These are phyloP conservation scores for Cyclina sinensis DNA, from an alignment of 1,140 invertebrate genomes.

Conservation along the genomic window DNA sequence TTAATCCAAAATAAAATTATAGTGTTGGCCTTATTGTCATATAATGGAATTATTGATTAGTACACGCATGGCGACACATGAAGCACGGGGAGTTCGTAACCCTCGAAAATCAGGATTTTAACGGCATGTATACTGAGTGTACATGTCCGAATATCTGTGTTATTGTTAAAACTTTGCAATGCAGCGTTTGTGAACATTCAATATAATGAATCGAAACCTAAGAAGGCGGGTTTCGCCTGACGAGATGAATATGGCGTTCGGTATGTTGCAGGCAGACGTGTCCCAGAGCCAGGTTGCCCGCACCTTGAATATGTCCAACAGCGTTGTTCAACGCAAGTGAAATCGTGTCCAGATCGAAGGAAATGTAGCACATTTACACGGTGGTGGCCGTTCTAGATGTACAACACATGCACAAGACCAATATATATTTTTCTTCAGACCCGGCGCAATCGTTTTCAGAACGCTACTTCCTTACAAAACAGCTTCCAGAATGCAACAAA, in stretches of 20 bases:
- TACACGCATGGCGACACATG: neutral
- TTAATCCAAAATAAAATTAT: too few relatives aligned
- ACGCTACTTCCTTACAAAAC: too few relatives aligned
- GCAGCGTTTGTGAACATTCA: constrained; percentile 20
- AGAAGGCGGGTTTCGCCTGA: neutral
- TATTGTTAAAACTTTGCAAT: constrained; percentile 11
- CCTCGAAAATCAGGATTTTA: too few relatives aligned
- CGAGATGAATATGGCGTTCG: neutral
- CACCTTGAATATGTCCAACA: neutral
- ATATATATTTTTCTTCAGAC: neutral
- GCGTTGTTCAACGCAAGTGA: neutral
- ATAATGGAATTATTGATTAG: too few relatives aligned
- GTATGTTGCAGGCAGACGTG: neutral
- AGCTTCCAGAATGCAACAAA: too few relatives aligned
- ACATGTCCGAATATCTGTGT: constrained; percentile 8
- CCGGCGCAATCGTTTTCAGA: too few relatives aligned
- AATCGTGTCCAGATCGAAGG: constrained; percentile 2
- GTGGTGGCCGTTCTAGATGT: neutral
- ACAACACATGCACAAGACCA: too few relatives aligned
- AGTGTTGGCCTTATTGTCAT: too few relatives aligned
- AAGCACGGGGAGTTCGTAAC: neutral
- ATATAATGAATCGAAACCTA: constrained; percentile 25
- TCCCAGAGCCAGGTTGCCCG: neutral
- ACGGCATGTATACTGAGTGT: constrained; percentile 26
- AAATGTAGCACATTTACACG: constrained; percentile 24